Evolutionary conservation across 2,888 invertebrate species (phyloP).

Genomic region (Tiliacea citrago): DNA sequence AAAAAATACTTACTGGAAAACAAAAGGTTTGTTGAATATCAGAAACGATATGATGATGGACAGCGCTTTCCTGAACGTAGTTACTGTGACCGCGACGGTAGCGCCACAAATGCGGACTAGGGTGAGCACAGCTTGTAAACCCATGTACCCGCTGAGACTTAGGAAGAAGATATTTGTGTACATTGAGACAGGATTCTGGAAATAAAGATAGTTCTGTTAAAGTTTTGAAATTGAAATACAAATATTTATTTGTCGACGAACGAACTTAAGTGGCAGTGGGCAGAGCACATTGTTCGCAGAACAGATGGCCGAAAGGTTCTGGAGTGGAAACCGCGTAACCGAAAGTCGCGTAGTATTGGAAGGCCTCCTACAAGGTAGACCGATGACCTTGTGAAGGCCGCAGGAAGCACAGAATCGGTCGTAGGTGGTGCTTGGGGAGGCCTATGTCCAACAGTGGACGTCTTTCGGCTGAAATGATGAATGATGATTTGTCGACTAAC

Average conservation of each 20-base stretch:
- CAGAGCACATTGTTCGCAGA: too few relatives aligned
- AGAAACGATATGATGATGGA: constrained; percentile 98
- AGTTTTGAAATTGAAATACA: background rate
- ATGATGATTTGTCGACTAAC: too few relatives aligned
- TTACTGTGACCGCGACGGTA: constrained; percentile 97
- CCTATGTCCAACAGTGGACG: too few relatives aligned
- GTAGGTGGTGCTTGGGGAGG: too few relatives aligned
- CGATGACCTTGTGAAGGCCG: too few relatives aligned
- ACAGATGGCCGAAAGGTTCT: too few relatives aligned
- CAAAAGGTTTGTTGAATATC: constrained; percentile 98
- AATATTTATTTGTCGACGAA: background rate
- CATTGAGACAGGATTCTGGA: constrained; percentile 93
- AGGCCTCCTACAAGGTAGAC: too few relatives aligned
- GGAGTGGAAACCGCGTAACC: too few relatives aligned
- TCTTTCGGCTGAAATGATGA: too few relatives aligned
- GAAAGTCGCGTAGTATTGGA: too few relatives aligned
- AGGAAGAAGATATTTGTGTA: constrained; percentile 97
- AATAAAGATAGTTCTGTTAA: constrained; percentile 50
- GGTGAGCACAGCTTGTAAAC: constrained; percentile 97
- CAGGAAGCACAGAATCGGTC: too few relatives aligned
- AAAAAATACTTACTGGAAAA: constrained; percentile 94
- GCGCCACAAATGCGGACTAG: constrained; percentile 97
- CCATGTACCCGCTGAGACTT: constrained; percentile 97
- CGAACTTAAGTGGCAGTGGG: too few relatives aligned
- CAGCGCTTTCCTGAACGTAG: constrained; percentile 97